Base-by-base conservation (phyloP, 2,113 vertebrate species). In the Hippocampus guttulatus region DNA sequence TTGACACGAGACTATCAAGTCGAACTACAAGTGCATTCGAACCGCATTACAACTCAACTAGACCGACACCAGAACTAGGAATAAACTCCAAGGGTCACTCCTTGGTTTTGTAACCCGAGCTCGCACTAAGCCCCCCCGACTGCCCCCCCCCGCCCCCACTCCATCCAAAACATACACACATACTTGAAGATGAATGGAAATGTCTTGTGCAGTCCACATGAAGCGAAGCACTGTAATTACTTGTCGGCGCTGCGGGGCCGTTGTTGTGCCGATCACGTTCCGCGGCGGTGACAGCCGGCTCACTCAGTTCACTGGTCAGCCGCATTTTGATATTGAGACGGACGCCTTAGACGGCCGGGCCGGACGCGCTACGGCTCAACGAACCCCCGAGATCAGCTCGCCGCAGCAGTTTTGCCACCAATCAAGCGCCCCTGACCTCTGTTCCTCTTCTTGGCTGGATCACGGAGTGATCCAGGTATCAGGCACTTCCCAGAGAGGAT, bases 221-320 rank as follows among this genome's bases (percentile, higher is more conserved):
- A 72, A 79, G 45, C 64, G 72, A 78, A 71, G 78, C 64, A 62
- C 67, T 81, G 76, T 81, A 82, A 88, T 88, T 87, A 88, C 86
- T 70, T 82, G 72, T 66, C 52, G 55, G 62, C 67, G 64, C 69
- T 61, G 64, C 21, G 1, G 64, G 67, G 63, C 64, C 70, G 70
- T 89, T 83, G 78, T 74, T 74, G 84, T 87, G 83, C 83, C 47
- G 80, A 68, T 86, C 88, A 88, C 84, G 75, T 90, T 78, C 64
- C 18, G 25, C 33, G 71, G 80, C 67, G 74, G 79, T 83, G 88
- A 89, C 88, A 90, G 85, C 83, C 9, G 58, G 79, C 74, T 88
- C 78, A 78, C 79, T 81, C 87, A 86, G 72, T 89, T 88, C 87
- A 86, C 58, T 86, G 85, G 81, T 89, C 86, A 81, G 85, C 82